Evolutionary conservation across 1,140 invertebrate species (phyloP).

Genomic region (Antheraea mylitta): DNA sequence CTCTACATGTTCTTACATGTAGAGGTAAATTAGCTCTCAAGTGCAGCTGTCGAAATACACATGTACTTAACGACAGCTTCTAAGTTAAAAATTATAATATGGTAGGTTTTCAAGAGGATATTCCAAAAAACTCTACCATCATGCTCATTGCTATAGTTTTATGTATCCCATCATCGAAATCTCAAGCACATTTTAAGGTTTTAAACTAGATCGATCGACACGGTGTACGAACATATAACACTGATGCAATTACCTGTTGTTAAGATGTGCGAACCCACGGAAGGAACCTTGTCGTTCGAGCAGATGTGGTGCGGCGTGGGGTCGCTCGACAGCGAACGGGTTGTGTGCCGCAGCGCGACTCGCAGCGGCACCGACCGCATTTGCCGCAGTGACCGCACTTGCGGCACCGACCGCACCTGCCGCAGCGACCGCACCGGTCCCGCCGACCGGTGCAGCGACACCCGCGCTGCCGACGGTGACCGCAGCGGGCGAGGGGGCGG

Average conservation of each 20-base stretch:
- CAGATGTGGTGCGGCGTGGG: constrained; percentile 95
- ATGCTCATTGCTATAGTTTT: too few relatives aligned
- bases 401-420: background rate
- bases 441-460: background rate
- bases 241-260: constrained; percentile 60
- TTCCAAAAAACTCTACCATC: too few relatives aligned
- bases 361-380: constrained; percentile 42
- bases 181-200: too few relatives aligned
- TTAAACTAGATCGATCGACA: too few relatives aligned
- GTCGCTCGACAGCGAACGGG: constrained; percentile 96
- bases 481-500: constrained; percentile 2
- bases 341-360: constrained; percentile 81
- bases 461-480: background rate
- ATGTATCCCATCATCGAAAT: too few relatives aligned
- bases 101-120: too few relatives aligned
- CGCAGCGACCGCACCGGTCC: background rate
- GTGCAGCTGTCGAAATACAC: too few relatives aligned
- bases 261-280: constrained; percentile 86
- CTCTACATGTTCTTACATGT: too few relatives aligned
- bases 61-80: too few relatives aligned
- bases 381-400: background rate
- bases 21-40: too few relatives aligned
- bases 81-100: too few relatives aligned
- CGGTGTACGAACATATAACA: too few relatives aligned
- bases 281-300: constrained; percentile 96